These are phyloP conservation scores for Bufotes viridis DNA, from an alignment of 2,797 vertebrate genomes.

Conservation along the genomic window DNA sequence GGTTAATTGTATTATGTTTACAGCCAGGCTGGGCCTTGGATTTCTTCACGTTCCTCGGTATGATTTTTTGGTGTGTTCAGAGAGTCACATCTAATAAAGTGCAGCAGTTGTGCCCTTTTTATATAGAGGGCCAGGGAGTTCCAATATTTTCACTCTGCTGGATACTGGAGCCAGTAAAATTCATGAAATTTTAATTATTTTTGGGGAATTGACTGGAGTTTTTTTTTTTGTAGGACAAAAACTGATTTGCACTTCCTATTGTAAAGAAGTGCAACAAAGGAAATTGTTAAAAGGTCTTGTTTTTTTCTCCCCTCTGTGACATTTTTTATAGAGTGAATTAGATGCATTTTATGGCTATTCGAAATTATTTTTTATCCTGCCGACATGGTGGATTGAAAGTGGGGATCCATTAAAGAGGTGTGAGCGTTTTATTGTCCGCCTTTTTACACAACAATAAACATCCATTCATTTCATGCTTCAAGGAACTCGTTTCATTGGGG, in stretches of 20 bases:
- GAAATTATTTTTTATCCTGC: slow-evolving; percentile 61
- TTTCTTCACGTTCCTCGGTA: slow-evolving; percentile 76
- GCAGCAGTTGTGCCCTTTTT: slow-evolving; percentile 82
- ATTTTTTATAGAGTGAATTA: slow-evolving; percentile 63
- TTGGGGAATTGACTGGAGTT: slow-evolving; percentile 78
- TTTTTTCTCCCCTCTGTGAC: slow-evolving; percentile 49
- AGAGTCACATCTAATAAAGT: slow-evolving; percentile 84
- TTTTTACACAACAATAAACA: slow-evolving; percentile 61
- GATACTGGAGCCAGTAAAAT: slow-evolving; percentile 85
- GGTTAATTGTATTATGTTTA: slow-evolving; percentile 82
- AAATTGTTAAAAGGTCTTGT: slow-evolving; percentile 49
- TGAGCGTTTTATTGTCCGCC: slow-evolving; percentile 56
- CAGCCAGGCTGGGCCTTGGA: slow-evolving; percentile 78
- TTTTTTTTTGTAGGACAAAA: slow-evolving; percentile 36
- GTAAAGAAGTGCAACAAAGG: slow-evolving; percentile 68
- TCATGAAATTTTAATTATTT: slow-evolving; percentile 86
- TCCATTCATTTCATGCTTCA: slow-evolving; percentile 60
- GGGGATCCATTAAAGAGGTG: slow-evolving; percentile 62
- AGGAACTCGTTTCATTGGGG: slow-evolving; percentile 40
- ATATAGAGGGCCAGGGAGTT: slow-evolving; percentile 80
- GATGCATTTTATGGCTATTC: slow-evolving; percentile 61
- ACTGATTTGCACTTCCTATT: slow-evolving; percentile 57
- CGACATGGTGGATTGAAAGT: slow-evolving; percentile 53
- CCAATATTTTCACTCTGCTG: slow-evolving; percentile 87
- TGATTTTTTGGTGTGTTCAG: slow-evolving; percentile 78